These are phyloP conservation scores for Verasper variegatus DNA, from an alignment of 2,113 vertebrate species.

Conservation along the genomic window DNA sequence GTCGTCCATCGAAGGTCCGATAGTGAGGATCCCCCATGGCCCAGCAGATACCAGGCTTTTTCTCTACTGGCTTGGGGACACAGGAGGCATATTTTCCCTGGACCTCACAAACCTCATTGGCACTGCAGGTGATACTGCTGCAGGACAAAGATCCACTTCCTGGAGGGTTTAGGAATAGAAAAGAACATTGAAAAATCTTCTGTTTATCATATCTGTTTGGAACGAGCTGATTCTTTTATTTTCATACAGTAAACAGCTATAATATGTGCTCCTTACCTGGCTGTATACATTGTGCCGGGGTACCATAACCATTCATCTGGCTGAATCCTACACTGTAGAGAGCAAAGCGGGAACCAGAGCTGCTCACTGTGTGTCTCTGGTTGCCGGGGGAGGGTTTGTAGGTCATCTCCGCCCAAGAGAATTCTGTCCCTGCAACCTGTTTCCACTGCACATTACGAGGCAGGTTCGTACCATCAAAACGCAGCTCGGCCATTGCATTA, in stretches of 20 bases:
- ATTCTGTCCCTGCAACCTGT: conserved; percentile 72
- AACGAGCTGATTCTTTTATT: background rate
- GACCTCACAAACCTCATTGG: conserved; percentile 63
- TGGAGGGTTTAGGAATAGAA: background rate
- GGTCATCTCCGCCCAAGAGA: conserved; percentile 78
- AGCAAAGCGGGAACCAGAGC: conserved; percentile 65
- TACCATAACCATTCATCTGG: conserved; percentile 73
- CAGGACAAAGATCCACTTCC: conserved; percentile 37
- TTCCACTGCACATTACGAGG: conserved; percentile 65
- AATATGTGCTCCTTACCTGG: conserved; percentile 56
- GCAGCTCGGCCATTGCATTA: conserved; percentile 28
- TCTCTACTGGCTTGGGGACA: conserved; percentile 42
- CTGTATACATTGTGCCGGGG: conserved; percentile 72
- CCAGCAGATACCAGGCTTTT: conserved; percentile 69
- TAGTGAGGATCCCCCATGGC: conserved; percentile 81
- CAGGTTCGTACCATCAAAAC: conserved; percentile 61
- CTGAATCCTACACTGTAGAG: conserved; percentile 79
- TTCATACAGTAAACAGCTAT: background rate
- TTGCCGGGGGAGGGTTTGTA: conserved; percentile 27
- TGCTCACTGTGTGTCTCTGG: conserved; percentile 49
- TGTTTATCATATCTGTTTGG: background rate
- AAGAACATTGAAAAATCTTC: background rate
- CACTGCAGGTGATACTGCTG: conserved; percentile 53
- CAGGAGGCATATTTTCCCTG: conserved; percentile 53
- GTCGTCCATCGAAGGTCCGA: conserved; percentile 74